Conservation (phyloP, 2,797 vertebrate genomes). For the Clamator glandarius region DNA sequence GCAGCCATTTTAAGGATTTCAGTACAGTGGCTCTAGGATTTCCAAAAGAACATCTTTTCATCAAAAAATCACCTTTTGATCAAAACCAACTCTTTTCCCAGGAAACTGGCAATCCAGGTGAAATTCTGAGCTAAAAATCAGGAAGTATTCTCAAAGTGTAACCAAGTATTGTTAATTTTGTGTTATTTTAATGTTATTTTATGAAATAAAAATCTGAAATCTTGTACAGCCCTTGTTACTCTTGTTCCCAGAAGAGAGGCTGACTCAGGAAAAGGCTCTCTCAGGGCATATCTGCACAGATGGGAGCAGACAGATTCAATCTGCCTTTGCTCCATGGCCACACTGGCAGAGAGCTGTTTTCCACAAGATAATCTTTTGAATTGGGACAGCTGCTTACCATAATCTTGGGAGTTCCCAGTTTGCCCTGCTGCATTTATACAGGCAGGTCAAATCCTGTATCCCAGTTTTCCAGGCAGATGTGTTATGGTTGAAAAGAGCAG, state of each 20-base stretch:
- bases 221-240: neutral
- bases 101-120: neutral
- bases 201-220: neutral
- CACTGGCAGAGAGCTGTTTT: neutral
- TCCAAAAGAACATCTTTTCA: neutral
- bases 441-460: neutral
- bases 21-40: neutral
- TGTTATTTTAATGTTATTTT: neutral
- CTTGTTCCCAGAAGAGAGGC: neutral
- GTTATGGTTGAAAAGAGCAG: neutral
- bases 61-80: neutral
- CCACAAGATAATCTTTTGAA: neutral
- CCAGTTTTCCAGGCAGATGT: neutral
- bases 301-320: neutral
- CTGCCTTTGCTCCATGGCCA: neutral
- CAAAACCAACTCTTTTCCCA: neutral
- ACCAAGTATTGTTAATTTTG: rapidly evolving
- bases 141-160: neutral
- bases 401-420: neutral
- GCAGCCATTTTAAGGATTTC: neutral
- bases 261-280: neutral
- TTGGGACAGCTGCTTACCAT: neutral
- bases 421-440: neutral
- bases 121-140: neutral
- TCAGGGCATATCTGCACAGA: neutral